These are phyloP conservation scores for Sebastes paucispinis DNA, from an alignment of 2,797 vertebrate genomes.

Conservation along the genomic window DNA sequence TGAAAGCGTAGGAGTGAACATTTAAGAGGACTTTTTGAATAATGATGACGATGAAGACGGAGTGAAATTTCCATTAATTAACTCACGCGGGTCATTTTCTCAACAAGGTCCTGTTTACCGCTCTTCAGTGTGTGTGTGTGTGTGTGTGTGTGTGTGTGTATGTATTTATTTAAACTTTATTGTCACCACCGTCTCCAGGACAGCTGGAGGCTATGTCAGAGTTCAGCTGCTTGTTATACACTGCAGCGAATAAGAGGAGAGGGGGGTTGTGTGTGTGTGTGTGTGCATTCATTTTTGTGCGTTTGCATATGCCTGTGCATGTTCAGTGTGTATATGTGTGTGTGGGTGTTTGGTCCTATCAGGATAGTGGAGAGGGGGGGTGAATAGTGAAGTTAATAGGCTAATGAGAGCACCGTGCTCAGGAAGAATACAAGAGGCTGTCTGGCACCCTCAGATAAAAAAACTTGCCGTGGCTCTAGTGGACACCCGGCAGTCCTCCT, in stretches of 20 bases:
- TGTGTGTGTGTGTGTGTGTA: not conserved
- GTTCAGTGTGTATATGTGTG: not conserved
- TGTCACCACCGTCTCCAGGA: conserved; percentile 63
- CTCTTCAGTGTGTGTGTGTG: conserved; percentile 20
- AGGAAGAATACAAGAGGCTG: conserved; percentile 69
- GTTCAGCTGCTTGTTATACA: conserved; percentile 76
- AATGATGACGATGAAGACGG: conserved; percentile 41
- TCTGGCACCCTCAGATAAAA: conserved; percentile 84
- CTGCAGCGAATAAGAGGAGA: conserved; percentile 33
- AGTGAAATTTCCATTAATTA: conserved; percentile 60
- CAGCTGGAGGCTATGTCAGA: conserved; percentile 79
- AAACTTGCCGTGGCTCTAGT: conserved; percentile 71
- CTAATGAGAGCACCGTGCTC: conserved; percentile 83
- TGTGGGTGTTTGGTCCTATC: conserved; percentile 32
- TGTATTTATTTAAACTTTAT: conserved; percentile 69
- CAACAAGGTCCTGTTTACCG: conserved; percentile 54
- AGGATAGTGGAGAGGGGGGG: conserved; percentile 43
- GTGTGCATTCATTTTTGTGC: conserved; percentile 18
- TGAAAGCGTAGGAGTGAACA: conserved; percentile 39
- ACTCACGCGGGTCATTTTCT: conserved; percentile 49
- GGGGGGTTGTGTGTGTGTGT: conserved; percentile 13
- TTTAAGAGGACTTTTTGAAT: conserved; percentile 44
- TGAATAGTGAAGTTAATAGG: conserved; percentile 81
- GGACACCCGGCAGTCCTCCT: conserved; percentile 69
- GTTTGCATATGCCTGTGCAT: conserved; percentile 33